Evolutionary conservation across 2,113 vertebrate genomes (phyloP), one percentile per base, ranked within the genome.

Genomic region (Sinocyclocheilus anshuiensis): DNA sequence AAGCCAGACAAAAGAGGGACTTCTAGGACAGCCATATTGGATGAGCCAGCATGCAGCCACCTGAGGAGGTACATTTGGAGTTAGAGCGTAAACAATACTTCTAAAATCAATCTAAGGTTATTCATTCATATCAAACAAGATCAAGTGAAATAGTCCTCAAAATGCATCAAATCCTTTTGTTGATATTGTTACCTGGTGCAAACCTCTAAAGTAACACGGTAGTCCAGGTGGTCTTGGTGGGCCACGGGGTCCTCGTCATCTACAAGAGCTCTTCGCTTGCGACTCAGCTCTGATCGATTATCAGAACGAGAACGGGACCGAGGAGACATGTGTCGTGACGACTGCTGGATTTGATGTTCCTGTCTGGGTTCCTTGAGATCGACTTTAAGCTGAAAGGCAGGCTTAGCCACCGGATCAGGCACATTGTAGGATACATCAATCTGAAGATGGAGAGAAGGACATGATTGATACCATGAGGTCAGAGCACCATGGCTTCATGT

Each of bases 351-450:
- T 53, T 91, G 93, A 67, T 90, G 92, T 88, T 94, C 94, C 18
- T 94, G 90, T 83, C 93, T 92, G 0, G 96, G 96, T 87, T 98
- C 97, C 89, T 96, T 96, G 87, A 99, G 94, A 86, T 92, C 94
- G 79, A 98, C 94, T 48, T 95, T 94, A 12, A 99, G 96, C 92
- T 97, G 96, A 93, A 99, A 99, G 69, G 97, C 97, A 22, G 96
- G 96, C 81, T 97, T 98, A 86, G 95, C 94, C 53, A 96, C 94
- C 0, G 97, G 97, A 83, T 99, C 97, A 0, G 97, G 97, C 0
- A 98, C 95, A 1, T 97, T 97, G 93, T 98, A 99, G 9, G 96
- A 95, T 85, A 99, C 96, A 22, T 97, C 97, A 1, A 97, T 96
- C 97, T 99, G 85, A 20, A 80, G 20, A 7, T 3, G 29, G 83